Evolutionary conservation across 2,888 invertebrate genomes (phyloP).

Genomic region (Gerosis bhagava): DNA sequence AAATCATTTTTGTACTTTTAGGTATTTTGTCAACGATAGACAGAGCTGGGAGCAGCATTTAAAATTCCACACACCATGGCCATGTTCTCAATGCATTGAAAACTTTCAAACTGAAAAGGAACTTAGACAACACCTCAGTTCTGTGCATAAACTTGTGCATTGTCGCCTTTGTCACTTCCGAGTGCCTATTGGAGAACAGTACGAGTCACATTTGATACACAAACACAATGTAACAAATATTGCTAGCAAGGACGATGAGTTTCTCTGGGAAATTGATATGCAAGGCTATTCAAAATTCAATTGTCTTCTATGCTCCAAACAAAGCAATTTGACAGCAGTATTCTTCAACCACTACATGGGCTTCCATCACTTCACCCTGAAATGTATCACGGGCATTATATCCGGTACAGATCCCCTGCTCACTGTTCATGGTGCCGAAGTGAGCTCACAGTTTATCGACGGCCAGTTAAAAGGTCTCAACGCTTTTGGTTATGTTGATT

Average conservation of each 20-base stretch:
- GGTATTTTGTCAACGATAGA: slow-evolving; percentile 70
- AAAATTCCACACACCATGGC: slow-evolving; percentile 70
- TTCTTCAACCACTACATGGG: slow-evolving; percentile 74
- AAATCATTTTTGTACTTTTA: slow-evolving; percentile 44
- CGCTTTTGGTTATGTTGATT: slow-evolving; percentile 59
- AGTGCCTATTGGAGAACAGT: slow-evolving; percentile 60
- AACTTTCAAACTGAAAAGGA: slow-evolving; percentile 55
- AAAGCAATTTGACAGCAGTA: slow-evolving; percentile 47
- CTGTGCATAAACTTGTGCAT: slow-evolving; percentile 61
- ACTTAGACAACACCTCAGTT: slow-evolving; percentile 57
- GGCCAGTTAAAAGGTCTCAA: slow-evolving; percentile 53
- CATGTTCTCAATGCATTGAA: slow-evolving; percentile 69
- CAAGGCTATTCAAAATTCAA: slow-evolving; percentile 53
- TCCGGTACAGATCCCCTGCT: slow-evolving; percentile 65
- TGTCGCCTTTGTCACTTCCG: slow-evolving; percentile 71
- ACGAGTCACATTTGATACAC: slow-evolving; percentile 61
- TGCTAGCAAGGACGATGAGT: slow-evolving; percentile 50
- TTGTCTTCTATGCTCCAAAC: slow-evolving; percentile 64
- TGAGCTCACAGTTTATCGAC: slow-evolving; percentile 61
- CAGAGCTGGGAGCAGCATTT: slow-evolving; percentile 60
- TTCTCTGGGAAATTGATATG: slow-evolving; percentile 61
- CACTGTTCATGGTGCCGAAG: slow-evolving; percentile 62
- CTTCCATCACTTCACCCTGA: slow-evolving; percentile 69
- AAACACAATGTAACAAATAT: slow-evolving; percentile 66
- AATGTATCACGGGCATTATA: slow-evolving; percentile 63